A percentile compares a stretch with the other conserved stretches of the same genome.
Conservation (phyloP, 2,797 vertebrate species). For the Cossypha heuglini region DNA sequence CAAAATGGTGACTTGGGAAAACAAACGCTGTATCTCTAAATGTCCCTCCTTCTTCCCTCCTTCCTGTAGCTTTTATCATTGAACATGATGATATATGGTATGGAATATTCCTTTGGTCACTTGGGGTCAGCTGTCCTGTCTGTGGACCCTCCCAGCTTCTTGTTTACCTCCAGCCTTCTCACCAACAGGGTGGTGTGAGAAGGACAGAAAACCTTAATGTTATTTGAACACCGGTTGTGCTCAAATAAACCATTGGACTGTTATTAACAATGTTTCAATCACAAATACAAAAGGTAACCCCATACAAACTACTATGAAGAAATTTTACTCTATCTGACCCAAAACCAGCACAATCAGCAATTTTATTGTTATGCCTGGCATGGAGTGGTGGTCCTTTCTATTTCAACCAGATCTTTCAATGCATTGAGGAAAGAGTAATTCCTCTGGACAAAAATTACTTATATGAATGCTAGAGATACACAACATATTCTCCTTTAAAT, state of each 20-base stretch:
- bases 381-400: background rate
- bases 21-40: background rate
- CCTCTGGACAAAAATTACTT: background rate
- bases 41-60: background rate
- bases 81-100: background rate
- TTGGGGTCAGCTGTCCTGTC: background rate
- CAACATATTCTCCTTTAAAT: background rate
- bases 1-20: background rate
- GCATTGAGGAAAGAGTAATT: background rate
- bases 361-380: background rate
- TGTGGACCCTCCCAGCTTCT: background rate
- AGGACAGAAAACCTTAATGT: background rate
- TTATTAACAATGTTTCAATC: background rate
- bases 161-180: background rate
- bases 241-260: background rate
- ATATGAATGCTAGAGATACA: background rate
- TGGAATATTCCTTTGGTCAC: background rate
- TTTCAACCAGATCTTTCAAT: background rate
- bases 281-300: background rate
- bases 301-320: background rate
- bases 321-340: background rate
- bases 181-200: fast-evolving
- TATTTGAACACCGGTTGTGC: background rate
- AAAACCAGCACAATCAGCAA: background rate
- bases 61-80: background rate